Conservation (phyloP, 2,888 invertebrate species). For the Pilophorus perplexus region DNA sequence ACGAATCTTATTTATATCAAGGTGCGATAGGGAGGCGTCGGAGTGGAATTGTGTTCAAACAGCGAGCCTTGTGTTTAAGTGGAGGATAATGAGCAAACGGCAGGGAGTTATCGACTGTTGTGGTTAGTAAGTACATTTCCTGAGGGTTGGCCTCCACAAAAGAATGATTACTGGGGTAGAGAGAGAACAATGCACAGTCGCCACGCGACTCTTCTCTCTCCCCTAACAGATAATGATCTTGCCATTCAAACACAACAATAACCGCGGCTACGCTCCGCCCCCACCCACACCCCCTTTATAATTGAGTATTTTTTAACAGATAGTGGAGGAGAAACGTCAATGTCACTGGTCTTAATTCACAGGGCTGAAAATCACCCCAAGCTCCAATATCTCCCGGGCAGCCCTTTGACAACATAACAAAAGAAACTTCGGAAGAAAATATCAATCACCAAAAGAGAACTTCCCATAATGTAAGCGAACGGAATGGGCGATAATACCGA, state of each 20-base stretch:
- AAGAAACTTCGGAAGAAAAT: no score
- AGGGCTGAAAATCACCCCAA: constrained; percentile 23
- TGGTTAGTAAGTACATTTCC: constrained; percentile 44
- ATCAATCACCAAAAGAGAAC: no score
- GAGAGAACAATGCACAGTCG: constrained; percentile 42
- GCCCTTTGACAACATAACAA: background rate
- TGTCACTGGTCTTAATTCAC: constrained; percentile 37
- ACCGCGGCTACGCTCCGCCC: constrained; percentile 37
- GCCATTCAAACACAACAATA: constrained; percentile 44
- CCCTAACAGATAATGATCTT: constrained; percentile 44
- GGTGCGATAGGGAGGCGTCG: constrained; percentile 38
- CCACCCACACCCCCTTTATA: constrained; percentile 28
- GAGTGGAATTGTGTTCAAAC: constrained; percentile 43
- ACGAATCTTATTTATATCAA: constrained; percentile 38
- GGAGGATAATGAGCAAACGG: constrained; percentile 42
- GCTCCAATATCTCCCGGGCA: background rate
- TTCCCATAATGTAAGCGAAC: no score
- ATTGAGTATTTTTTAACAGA: constrained; percentile 40
- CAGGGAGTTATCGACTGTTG: constrained; percentile 44
- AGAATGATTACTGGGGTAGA: constrained; percentile 43
- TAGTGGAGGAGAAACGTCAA: constrained; percentile 36
- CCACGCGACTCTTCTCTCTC: constrained; percentile 44
- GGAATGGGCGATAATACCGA: background rate
- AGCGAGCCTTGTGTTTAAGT: constrained; percentile 41
- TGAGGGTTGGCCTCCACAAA: constrained; percentile 41